Percentiles rank a stretch among this genome's conserved stretches.
Evolutionary conservation across 2,888 invertebrate species (phyloP).

Genomic region (Torymus texanus): DNA sequence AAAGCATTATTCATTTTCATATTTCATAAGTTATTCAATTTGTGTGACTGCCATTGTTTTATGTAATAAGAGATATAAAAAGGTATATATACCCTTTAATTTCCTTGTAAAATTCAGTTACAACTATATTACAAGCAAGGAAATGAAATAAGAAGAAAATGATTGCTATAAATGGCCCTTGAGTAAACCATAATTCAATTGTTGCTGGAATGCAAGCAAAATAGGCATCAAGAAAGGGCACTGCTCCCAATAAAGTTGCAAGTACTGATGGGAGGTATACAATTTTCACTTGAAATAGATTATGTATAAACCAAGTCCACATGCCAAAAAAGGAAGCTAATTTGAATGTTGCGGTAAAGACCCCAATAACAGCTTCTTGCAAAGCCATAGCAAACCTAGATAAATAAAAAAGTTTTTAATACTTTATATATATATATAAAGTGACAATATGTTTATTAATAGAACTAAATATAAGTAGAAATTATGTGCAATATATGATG

Average conservation of each 20-base stretch:
- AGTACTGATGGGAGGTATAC: conserved; percentile 96
- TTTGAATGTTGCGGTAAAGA: conserved; percentile 96
- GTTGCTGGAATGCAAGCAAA: conserved; percentile 96
- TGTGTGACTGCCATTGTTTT: not conserved
- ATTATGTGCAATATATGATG: not conserved
- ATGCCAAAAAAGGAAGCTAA: conserved; percentile 97
- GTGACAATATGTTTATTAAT: not conserved
- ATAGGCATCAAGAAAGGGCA: conserved; percentile 97
- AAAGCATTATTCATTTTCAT: too few relatives aligned
- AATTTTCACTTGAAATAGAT: conserved; percentile 94
- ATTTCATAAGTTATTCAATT: too few relatives aligned
- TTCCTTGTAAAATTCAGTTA: conserved; percentile 97
- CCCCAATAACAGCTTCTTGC: conserved; percentile 93
- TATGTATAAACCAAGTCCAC: conserved; percentile 98
- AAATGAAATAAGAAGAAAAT: conserved; percentile 89
- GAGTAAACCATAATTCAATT: conserved; percentile 95
- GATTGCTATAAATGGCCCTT: conserved; percentile 89
- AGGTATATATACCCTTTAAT: conserved; percentile 89
- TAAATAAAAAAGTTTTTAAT: conserved; percentile 39
- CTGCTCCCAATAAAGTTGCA: conserved; percentile 94
- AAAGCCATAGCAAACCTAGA: conserved; percentile 86
- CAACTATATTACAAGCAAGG: conserved; percentile 93
- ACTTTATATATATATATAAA: conserved; percentile 18
- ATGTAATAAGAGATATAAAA: not conserved
- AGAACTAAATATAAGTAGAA: not conserved